Evolutionary conservation across 2,797 vertebrate species (phyloP).

Genomic region (Microctenopoma stevenorrisi): DNA sequence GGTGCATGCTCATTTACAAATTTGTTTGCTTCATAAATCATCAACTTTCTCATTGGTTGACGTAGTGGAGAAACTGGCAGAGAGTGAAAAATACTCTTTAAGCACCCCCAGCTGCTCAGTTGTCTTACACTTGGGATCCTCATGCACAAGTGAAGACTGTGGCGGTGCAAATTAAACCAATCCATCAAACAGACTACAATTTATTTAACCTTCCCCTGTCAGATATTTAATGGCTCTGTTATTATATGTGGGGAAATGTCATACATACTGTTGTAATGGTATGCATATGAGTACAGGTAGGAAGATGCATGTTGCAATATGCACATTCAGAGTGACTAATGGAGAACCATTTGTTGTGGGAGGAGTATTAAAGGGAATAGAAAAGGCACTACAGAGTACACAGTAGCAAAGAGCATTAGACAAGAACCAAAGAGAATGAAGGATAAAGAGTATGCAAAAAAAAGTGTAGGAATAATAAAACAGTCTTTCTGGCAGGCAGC

Average conservation of each 20-base stretch:
- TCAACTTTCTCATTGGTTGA: slow-evolving; percentile 49
- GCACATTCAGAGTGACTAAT: slow-evolving; percentile 41
- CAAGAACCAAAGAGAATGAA: slow-evolving; percentile 54
- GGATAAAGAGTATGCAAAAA: slow-evolving; percentile 48
- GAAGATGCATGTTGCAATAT: slow-evolving; percentile 30
- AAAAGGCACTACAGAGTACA: slow-evolving; percentile 43
- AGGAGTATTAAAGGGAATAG: slow-evolving; percentile 40
- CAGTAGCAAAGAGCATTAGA: slow-evolving; percentile 35
- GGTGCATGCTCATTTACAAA: slow-evolving; percentile 72
- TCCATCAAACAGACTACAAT: slow-evolving; percentile 62
- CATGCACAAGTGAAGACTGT: slow-evolving; percentile 54
- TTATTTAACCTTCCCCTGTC: slow-evolving; percentile 64
- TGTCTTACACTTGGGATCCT: slow-evolving; percentile 51
- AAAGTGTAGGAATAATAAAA: slow-evolving; percentile 77
- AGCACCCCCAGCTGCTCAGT: slow-evolving; percentile 73
- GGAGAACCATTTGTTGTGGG: slow-evolving; percentile 22
- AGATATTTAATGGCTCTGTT: slow-evolving; percentile 60
- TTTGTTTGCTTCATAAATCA: slow-evolving; percentile 81
- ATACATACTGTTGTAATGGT: slow-evolving; percentile 34
- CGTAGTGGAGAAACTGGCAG: slow-evolving; percentile 62
- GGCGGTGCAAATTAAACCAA: slow-evolving; percentile 63
- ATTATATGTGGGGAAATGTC: slow-evolving; percentile 51
- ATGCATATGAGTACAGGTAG: slow-evolving; percentile 18
- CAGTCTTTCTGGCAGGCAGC: slow-evolving; percentile 70
- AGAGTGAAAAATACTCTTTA: slow-evolving; percentile 69